phyloP scores from a whole-genome alignment of 2,888 invertebrate species.

The Tromatobia lineatoria region DNA sequence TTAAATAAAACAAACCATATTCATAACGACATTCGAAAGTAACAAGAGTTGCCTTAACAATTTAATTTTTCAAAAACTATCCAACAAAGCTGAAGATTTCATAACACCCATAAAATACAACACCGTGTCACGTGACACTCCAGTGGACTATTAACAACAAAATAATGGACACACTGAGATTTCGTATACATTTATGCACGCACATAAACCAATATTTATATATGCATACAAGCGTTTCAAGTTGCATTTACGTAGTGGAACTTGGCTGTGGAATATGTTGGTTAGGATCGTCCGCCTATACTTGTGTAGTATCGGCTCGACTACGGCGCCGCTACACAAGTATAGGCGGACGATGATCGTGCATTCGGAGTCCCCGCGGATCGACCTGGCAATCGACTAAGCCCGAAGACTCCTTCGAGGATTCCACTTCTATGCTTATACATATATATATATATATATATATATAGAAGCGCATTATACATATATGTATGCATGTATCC shows the following conservation, averaged over 20 bases:
- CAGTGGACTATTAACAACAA: not conserved
- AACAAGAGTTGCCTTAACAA: no score
- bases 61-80: no score
- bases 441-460: no score
- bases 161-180: not conserved
- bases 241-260: not conserved
- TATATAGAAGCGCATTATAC: not conserved
- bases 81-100: no score
- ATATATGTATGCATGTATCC: constrained; percentile 28
- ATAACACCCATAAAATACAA: no score
- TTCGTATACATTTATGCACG: constrained; percentile 26
- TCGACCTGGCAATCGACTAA: constrained; percentile 30
- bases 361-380: constrained; percentile 21
- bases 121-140: not conserved
- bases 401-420: constrained; percentile 47
- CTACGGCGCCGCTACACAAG: not conserved
- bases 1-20: no score
- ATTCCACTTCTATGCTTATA: constrained; percentile 7
- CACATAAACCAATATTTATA: not conserved
- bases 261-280: constrained; percentile 10
- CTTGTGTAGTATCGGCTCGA: no score
- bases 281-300: constrained; percentile 33
- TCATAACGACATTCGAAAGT: no score
- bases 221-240: not conserved
- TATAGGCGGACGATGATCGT: constrained; percentile 46